phyloP scores from a whole-genome alignment of 2,113 vertebrate species.

The Microcebus lehilahytsara region DNA sequence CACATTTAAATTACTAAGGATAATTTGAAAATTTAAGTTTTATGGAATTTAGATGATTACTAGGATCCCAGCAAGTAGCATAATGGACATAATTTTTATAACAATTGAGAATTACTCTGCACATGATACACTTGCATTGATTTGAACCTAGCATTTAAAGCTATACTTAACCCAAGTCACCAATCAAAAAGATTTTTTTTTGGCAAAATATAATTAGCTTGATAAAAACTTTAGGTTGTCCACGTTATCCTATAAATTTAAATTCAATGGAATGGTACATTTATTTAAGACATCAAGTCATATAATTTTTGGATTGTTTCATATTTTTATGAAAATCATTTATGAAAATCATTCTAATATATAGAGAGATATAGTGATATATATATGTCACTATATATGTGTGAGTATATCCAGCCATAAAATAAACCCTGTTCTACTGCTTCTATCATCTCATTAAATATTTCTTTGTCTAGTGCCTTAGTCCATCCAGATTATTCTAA shows the following conservation, averaged over 20 bases:
- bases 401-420: neutral
- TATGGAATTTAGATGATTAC: constrained; percentile 79
- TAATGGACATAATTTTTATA: constrained; percentile 76
- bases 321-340: constrained; percentile 11
- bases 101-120: constrained; percentile 75
- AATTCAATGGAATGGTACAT: neutral
- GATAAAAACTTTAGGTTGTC: constrained; percentile 53
- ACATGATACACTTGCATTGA: constrained; percentile 65
- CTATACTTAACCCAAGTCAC: constrained; percentile 62
- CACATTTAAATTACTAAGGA: constrained; percentile 76
- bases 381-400: neutral
- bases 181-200: constrained; percentile 40
- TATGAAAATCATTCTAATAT: neutral
- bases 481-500: no score
- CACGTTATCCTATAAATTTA: constrained; percentile 30
- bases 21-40: constrained; percentile 81
- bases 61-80: constrained; percentile 73
- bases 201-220: constrained; percentile 64
- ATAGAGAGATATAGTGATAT: neutral
- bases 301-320: neutral
- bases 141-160: constrained; percentile 70
- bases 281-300: constrained; percentile 28
- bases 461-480: no score
- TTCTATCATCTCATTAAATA: no score
- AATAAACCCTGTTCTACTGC: no score